phyloP scores from a whole-genome alignment of 2,888 invertebrate genomes.

The Pelosia muscerda region DNA sequence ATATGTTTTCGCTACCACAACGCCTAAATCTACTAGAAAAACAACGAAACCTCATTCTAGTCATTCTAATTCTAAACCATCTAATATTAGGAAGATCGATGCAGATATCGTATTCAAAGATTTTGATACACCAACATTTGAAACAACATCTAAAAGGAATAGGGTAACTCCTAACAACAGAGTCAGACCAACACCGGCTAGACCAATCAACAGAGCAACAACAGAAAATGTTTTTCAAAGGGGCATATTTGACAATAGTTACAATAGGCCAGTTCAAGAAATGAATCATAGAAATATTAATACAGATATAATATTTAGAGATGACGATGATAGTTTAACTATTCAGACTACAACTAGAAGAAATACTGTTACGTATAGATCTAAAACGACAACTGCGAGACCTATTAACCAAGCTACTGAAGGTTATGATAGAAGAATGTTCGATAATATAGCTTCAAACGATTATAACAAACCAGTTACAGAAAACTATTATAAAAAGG shows the following conservation, averaged over 20 bases:
- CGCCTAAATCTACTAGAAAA: slow-evolving; percentile 53
- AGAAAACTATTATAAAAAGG: slow-evolving; percentile 21
- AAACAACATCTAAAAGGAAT: slow-evolving; percentile 32
- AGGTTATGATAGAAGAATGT: not conserved
- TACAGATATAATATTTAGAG: slow-evolving; percentile 27
- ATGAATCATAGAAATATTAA: slow-evolving; percentile 34
- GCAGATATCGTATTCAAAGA: slow-evolving; percentile 27
- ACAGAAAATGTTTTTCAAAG: slow-evolving; percentile 10
- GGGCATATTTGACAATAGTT: slow-evolving; percentile 13
- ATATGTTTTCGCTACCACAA: slow-evolving; percentile 49
- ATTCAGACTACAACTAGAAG: slow-evolving; percentile 33
- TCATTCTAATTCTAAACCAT: slow-evolving; percentile 32
- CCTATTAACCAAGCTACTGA: slow-evolving; percentile 9
- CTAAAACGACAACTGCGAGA: slow-evolving; percentile 18
- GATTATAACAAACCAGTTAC: slow-evolving; percentile 19
- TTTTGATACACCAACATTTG: slow-evolving; percentile 21
- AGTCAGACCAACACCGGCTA: slow-evolving; percentile 17
- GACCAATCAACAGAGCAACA: slow-evolving; percentile 13
- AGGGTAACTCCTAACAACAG: slow-evolving; percentile 11
- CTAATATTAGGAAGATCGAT: slow-evolving; percentile 33
- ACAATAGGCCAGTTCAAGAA: slow-evolving; percentile 26
- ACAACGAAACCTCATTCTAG: slow-evolving; percentile 43
- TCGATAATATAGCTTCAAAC: slow-evolving; percentile 9
- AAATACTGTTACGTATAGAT: not conserved
- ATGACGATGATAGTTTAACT: slow-evolving; percentile 15